Evolutionary conservation across 2,888 invertebrate genomes (phyloP).

Genomic region (Therioaphis trifolii): DNA sequence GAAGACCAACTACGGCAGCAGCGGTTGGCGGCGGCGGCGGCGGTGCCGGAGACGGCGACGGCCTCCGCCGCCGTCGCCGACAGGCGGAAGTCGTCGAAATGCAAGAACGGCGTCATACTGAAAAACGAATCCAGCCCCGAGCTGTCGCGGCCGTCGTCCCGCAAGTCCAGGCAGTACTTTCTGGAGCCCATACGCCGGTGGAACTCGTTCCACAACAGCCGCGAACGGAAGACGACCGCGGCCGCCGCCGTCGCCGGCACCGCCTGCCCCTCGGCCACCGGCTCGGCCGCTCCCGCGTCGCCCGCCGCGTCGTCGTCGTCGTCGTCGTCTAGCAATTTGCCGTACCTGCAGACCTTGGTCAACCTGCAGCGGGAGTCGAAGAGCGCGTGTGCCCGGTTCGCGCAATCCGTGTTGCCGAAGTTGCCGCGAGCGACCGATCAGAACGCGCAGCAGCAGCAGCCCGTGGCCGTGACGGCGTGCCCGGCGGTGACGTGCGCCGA

Average conservation of each 20-base stretch:
- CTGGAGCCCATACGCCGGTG: constrained; percentile 70
- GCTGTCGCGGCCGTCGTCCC: constrained; percentile 49
- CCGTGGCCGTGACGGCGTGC: background rate
- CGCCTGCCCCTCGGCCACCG: background rate
- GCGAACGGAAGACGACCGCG: constrained; percentile 67
- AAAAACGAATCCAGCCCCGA: constrained; percentile 59
- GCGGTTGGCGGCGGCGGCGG: background rate
- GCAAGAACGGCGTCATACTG: constrained; percentile 55
- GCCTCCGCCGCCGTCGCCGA: background rate
- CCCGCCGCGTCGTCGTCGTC: background rate
- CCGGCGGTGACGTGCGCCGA: background rate
- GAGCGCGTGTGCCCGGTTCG: constrained; percentile 56
- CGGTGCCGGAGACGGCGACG: background rate
- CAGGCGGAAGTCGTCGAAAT: constrained; percentile 45
- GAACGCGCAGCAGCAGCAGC: background rate
- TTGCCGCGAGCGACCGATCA: constrained; percentile 56
- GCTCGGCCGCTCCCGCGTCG: background rate
- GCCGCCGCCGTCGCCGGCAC: constrained; percentile 49
- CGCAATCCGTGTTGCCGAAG: constrained; percentile 60
- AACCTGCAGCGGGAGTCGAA: constrained; percentile 53
- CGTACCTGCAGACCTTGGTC: constrained; percentile 59
- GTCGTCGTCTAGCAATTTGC: constrained; percentile 38
- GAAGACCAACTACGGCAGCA: constrained; percentile 14
- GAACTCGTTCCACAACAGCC: constrained; percentile 70
- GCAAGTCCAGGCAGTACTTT: constrained; percentile 66